A percentile compares a stretch with the other conserved stretches of the same genome.
These are phyloP conservation scores for Panagrolaimus sp. DNA, from an alignment of 1,140 invertebrate genomes.

Conservation along the genomic window DNA sequence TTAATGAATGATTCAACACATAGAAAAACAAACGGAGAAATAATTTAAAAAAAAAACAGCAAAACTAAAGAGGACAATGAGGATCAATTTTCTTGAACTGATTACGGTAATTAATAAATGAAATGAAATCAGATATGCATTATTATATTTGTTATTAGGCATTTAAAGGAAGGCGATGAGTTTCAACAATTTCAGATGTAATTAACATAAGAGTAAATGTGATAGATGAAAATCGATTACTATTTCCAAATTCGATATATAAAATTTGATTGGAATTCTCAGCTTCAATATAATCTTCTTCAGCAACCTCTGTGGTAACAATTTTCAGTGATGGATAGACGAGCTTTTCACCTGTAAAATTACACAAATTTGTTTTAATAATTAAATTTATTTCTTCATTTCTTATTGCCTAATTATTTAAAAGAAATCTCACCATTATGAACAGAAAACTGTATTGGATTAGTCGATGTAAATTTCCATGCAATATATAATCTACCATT, in stretches of 20 bases:
- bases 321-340: constrained; percentile 25
- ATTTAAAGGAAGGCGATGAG: constrained; percentile 6
- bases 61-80: too few relatives aligned
- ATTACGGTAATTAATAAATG: too few relatives aligned
- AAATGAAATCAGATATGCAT: too few relatives aligned
- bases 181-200: constrained; percentile 4
- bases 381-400: neutral
- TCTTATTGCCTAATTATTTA: constrained; percentile 8
- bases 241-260: constrained; percentile 16
- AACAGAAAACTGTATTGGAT: constrained; percentile 9
- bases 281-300: constrained; percentile 20
- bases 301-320: constrained; percentile 24
- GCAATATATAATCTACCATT: constrained; percentile 16
- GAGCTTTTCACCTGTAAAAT: constrained; percentile 23
- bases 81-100: too few relatives aligned
- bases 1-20: too few relatives aligned
- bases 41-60: too few relatives aligned
- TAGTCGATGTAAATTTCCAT: constrained; percentile 22
- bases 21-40: too few relatives aligned
- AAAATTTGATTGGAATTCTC: neutral
- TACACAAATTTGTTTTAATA: too few relatives aligned
- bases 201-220: constrained; percentile 12
- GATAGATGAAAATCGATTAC: constrained; percentile 22
- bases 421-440: neutral
- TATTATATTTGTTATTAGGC: neutral